Conservation (phyloP, 2,797 vertebrate species). For the Aselliscus stoliczkanus region DNA sequence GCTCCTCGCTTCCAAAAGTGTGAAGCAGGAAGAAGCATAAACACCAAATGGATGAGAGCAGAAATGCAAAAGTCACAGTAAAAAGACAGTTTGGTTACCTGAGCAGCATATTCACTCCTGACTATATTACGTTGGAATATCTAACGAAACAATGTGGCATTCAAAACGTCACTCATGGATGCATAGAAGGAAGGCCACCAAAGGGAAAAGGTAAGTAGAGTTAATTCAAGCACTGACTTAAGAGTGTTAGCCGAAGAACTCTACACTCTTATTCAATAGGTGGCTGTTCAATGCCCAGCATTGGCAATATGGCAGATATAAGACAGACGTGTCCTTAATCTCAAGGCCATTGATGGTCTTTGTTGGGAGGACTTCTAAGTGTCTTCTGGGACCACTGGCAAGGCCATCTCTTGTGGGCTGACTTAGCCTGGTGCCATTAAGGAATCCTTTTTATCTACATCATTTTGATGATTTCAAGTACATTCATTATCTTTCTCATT, state of each 20-base stretch:
- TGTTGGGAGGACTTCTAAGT: not conserved
- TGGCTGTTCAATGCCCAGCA: not conserved
- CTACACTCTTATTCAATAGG: not conserved
- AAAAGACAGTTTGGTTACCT: not conserved
- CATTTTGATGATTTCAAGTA: not conserved
- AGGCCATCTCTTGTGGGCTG: not conserved
- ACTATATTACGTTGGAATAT: not conserved
- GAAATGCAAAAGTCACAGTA: not conserved
- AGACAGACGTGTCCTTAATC: not conserved
- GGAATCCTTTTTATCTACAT: not conserved
- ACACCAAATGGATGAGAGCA: not conserved
- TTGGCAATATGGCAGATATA: not conserved
- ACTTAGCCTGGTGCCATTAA: not conserved
- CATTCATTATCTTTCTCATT: not conserved
- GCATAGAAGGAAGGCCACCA: not conserved
- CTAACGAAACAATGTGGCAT: not conserved
- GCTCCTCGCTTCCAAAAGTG: not conserved
- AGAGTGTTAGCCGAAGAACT: not conserved
- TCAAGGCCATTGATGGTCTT: not conserved
- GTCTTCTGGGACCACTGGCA: not conserved
- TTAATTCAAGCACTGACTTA: not conserved
- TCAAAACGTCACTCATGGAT: not conserved
- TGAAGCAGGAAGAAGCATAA: not conserved
- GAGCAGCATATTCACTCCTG: not conserved
- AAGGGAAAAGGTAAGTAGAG: not conserved